Conservation (phyloP, 2,113 vertebrate species). For the Phylloscopus trochilus region DNA sequence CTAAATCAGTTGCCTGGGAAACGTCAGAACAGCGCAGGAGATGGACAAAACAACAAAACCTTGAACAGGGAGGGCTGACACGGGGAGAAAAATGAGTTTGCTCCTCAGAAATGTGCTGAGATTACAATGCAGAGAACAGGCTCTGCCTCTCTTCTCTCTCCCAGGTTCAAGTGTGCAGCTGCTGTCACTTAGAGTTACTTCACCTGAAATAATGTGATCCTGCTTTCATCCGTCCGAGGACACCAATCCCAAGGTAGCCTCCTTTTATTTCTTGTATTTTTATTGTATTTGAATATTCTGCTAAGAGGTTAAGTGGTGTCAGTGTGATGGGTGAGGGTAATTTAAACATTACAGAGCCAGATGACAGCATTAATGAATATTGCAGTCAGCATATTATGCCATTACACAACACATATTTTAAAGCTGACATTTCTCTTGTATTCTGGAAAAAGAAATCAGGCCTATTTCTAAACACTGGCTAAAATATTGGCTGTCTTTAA, state of each 20-base stretch:
- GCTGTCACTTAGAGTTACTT: background rate
- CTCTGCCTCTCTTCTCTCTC: background rate
- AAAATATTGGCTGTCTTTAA: background rate
- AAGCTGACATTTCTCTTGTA: background rate
- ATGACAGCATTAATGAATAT: background rate
- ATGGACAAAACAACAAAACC: background rate
- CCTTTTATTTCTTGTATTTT: background rate
- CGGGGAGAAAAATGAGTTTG: background rate
- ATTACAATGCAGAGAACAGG: background rate
- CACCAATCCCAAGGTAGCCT: background rate
- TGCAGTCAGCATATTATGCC: background rate
- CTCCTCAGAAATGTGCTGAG: background rate
- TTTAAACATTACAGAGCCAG: background rate
- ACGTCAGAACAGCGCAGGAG: background rate
- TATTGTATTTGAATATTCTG: background rate
- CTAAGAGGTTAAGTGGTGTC: background rate
- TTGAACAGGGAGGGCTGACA: background rate
- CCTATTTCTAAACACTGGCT: background rate
- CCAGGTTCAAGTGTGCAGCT: background rate
- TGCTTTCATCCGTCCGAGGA: background rate
- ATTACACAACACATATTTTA: background rate
- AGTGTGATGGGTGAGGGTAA: background rate
- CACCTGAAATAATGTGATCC: background rate
- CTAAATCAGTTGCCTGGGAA: slow-evolving; percentile 50
- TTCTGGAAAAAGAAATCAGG: background rate